Evolutionary conservation across 2,888 invertebrate species (phyloP), one percentile per base, ranked within the genome.

Genomic region (Patella ulyssiponensis): DNA sequence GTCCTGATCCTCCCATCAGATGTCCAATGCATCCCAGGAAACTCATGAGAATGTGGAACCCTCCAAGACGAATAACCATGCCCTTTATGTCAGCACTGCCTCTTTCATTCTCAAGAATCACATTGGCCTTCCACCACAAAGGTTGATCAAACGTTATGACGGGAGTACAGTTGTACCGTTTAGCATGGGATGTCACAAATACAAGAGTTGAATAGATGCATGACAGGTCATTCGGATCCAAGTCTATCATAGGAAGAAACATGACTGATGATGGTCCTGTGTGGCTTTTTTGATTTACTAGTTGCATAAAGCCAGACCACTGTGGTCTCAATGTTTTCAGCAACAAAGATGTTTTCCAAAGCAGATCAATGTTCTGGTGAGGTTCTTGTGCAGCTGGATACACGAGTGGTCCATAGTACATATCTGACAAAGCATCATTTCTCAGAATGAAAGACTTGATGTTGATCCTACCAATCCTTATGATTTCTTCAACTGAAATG

Each of bases 71-170:
- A 27, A 27, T 27, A 27, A 27, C 27, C 27, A 27, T 27, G 27
- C 27, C 27, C 27, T 27, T 27, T 27, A 27, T 27, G 27, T 27
- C 27, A 27, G 27, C 27, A 27, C 27, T 27, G 27, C 27, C 27
- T 27, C 27, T 27, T 27, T 27, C 27, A 27, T 27, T 27, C 27
- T 27, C 27, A 27, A 27, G 69, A 14, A 84, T 80, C n/a, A 20
- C 74, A 7, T 69, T 17, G 9, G 83, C 81, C 71, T 85, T 85
- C 82, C 75, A 82, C 17, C 73, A 82, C 51, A 84, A 69, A 2
- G 83, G 86, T 69, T 86, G 84, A 71, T 85, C 84, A 77, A 85
- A 85, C 20, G 85, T 86, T 4, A 84, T 51, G n/a, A 84, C 74
- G 9, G 84, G 81, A 3, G 74, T 69, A 44, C 71, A 33, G 4